Percentiles rank a stretch among this genome's conserved stretches.
phyloP scores from a whole-genome alignment of 2,888 invertebrate genomes.

The Acanthopleura granulata region DNA sequence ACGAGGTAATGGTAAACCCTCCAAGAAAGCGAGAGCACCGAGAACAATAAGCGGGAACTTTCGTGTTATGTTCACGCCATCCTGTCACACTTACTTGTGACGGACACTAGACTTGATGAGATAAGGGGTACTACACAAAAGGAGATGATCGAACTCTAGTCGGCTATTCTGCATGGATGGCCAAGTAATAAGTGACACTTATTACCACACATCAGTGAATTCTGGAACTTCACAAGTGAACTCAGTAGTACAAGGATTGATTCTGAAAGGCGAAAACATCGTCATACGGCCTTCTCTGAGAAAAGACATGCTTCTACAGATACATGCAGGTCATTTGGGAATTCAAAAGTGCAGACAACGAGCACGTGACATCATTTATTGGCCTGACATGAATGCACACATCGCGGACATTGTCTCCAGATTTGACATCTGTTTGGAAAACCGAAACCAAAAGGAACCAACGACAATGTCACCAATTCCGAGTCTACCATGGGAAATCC shows the following conservation, averaged over 20 bases:
- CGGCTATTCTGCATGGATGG: conserved; percentile 21
- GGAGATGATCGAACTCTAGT: conserved; percentile 19
- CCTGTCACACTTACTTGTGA: not conserved
- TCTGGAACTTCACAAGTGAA: conserved; percentile 24
- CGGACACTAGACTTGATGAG: conserved; percentile 19
- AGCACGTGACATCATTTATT: conserved; percentile 35
- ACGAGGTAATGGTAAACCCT: conserved; percentile 20
- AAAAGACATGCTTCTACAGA: conserved; percentile 22
- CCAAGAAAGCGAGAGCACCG: conserved; percentile 20
- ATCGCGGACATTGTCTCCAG: conserved; percentile 30
- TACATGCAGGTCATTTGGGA: conserved; percentile 36
- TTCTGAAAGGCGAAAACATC: conserved; percentile 22
- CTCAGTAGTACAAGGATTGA: conserved; percentile 15
- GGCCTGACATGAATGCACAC: conserved; percentile 33
- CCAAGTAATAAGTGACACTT: conserved; percentile 20
- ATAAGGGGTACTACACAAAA: conserved; percentile 7
- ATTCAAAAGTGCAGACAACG: conserved; percentile 28
- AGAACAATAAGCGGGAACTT: not conserved
- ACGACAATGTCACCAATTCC: conserved; percentile 26
- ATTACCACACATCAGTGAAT: conserved; percentile 22
- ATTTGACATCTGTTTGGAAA: conserved; percentile 28
- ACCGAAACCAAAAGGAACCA: conserved; percentile 28
- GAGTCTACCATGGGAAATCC: conserved; percentile 28
- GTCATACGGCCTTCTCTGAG: conserved; percentile 18
- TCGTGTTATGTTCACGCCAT: conserved; percentile 26